A percentile compares a stretch with the other conserved stretches of the same genome.
These are phyloP conservation scores for Lingula anatina DNA, from an alignment of 2,888 invertebrate species.

Conservation along the genomic window DNA sequence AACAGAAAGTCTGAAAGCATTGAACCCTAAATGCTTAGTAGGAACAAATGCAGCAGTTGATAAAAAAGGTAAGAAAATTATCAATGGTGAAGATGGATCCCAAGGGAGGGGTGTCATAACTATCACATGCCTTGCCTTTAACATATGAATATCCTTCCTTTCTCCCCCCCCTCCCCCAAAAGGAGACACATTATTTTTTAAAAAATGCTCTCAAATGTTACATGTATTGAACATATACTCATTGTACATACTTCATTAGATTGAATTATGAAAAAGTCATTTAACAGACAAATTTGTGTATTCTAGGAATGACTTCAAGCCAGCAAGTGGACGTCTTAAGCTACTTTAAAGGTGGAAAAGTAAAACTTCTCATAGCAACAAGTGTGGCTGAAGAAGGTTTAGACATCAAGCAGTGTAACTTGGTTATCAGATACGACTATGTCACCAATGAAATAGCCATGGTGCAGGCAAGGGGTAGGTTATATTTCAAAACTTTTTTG, in stretches of 20 bases:
- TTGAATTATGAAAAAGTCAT: too few relatives aligned
- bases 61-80: constrained; percentile 19
- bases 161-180: too few relatives aligned
- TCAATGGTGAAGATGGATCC: too few relatives aligned
- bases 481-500: too few relatives aligned
- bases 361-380: constrained; percentile 44
- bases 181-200: too few relatives aligned
- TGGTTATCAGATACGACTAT: constrained; percentile 46
- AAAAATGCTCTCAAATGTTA: too few relatives aligned
- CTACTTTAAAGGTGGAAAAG: constrained; percentile 34
- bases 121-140: too few relatives aligned
- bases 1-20: constrained; percentile 17
- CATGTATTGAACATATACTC: too few relatives aligned
- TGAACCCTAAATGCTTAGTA: constrained; percentile 27
- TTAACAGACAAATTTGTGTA: too few relatives aligned
- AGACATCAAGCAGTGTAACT: constrained; percentile 44
- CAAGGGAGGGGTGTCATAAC: too few relatives aligned
- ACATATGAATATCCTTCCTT: too few relatives aligned
- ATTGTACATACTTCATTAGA: too few relatives aligned
- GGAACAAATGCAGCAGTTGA: constrained; percentile 22
- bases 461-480: constrained; percentile 44
- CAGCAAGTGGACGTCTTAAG: constrained; percentile 37
- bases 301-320: constrained; percentile 40
- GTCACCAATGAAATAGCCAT: constrained; percentile 48
- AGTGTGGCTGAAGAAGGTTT: constrained; percentile 50